Evolutionary conservation across 2,888 invertebrate species (phyloP), one percentile per base, ranked within the genome.

Genomic region (Argyresthia goedartella): DNA sequence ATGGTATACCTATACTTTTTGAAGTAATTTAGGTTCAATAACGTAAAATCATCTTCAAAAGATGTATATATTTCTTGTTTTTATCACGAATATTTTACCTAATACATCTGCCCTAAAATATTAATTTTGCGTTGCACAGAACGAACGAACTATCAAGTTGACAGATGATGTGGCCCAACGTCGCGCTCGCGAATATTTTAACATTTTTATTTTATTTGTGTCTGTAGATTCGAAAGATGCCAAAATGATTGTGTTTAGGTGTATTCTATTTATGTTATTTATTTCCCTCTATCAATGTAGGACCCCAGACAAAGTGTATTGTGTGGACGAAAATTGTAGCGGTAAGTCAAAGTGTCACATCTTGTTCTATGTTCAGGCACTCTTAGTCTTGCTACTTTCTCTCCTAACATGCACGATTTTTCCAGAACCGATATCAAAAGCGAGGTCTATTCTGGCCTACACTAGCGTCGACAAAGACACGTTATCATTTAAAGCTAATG

Each of bases 251-350:
- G 65, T 76, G 60, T 67, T 72, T 58, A 73, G 73, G 70, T 61
- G 74, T 71, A 66, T 80, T 71, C 65, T 82, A 73, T 73, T 81
- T 70, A 69, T 71, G 61, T 71, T 76, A 67, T 70, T 73, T 61
- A 64, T 81, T 56, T 66, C 74, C 57, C 58, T 70, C 54, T 69
- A 70, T 59, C 65, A 77, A 54, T 76, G 86, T 67, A 75, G 81
- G 76, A 79, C 90, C 65, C 91, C 93, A 52, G 90, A 92, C 69
- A 89, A 90, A 76, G 88, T 92, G 65, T 79, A 88, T 67, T 94
- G 94, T 88, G 91, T 85, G 61, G 91, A 94, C 81, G 76, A 86
- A 72, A 76, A 90, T 69, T 94, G 94, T 76, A 88, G 88, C 76
- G 89, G 94, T 94, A 84, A 77, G 76, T 71, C 46, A 6, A 52